A percentile compares a stretch with the other conserved stretches of the same genome.
These are phyloP conservation scores for Emydura subglobosa DNA, from an alignment of 2,113 vertebrate genomes.

Conservation along the genomic window DNA sequence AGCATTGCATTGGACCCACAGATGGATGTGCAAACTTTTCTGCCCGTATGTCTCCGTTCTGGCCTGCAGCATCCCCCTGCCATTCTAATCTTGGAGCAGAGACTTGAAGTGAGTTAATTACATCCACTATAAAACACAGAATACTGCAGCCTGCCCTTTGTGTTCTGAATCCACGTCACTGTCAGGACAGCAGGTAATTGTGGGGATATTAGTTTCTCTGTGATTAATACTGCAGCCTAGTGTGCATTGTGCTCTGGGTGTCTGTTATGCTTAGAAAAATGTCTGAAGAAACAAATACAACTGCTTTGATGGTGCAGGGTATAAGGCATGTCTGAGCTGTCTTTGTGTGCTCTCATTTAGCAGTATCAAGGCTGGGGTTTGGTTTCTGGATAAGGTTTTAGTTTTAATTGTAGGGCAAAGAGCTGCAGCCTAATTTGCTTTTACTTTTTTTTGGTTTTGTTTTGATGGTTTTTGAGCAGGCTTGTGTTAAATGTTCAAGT, in stretches of 20 bases:
- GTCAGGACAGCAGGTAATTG: background rate
- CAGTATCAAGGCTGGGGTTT: background rate
- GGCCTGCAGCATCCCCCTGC: background rate
- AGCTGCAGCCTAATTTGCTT: background rate
- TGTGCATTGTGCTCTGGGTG: rapidly evolving
- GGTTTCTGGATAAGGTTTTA: background rate
- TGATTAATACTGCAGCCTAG: background rate
- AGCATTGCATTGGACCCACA: background rate
- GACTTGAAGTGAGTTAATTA: rapidly evolving
- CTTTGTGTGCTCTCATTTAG: rapidly evolving
- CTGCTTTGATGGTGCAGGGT: background rate
- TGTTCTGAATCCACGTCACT: rapidly evolving
- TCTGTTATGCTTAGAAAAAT: rapidly evolving
- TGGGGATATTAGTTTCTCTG: background rate
- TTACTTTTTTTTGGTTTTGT: background rate
- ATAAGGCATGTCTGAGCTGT: background rate
- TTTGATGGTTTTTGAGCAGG: background rate
- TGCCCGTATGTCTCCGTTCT: background rate
- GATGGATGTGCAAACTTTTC: background rate
- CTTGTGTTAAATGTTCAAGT: slow-evolving; percentile 34
- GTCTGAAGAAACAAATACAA: background rate
- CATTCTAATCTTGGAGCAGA: background rate
- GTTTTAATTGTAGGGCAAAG: background rate
- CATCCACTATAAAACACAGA: background rate
- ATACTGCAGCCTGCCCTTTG: background rate